Evolutionary conservation across 2,797 vertebrate species (phyloP).

Genomic region (Zenarchopterus dispar): DNA sequence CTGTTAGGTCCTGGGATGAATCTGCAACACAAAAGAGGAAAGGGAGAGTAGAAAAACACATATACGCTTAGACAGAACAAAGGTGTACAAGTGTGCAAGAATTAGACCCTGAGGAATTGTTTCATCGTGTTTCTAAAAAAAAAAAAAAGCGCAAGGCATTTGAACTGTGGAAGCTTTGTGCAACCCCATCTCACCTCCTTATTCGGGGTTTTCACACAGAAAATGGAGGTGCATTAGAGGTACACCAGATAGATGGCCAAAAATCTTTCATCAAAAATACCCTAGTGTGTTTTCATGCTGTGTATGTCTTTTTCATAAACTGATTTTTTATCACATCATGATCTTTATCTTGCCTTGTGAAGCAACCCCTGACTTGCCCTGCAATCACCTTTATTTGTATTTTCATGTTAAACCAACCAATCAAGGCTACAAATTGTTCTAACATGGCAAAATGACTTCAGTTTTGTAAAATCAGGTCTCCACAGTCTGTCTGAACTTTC

Average conservation of each 20-base stretch:
- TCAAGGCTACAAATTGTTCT: slow-evolving; percentile 34
- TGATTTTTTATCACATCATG: slow-evolving; percentile 30
- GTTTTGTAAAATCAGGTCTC: slow-evolving; percentile 43
- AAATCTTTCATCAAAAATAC: slow-evolving; percentile 7
- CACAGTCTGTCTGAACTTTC: slow-evolving; percentile 49
- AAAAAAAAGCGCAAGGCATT: slow-evolving; percentile 58
- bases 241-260: slow-evolving; percentile 16
- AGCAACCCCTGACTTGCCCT: no score
- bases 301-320: slow-evolving; percentile 40
- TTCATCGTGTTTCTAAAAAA: slow-evolving; percentile 58
- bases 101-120: slow-evolving; percentile 67
- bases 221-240: slow-evolving; percentile 40
- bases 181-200: slow-evolving; percentile 49
- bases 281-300: slow-evolving; percentile 62
- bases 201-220: slow-evolving; percentile 24
- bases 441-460: slow-evolving; percentile 43
- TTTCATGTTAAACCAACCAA: slow-evolving; percentile 32
- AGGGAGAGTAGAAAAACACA: slow-evolving; percentile 68
- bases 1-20: slow-evolving; percentile 97
- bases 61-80: slow-evolving; percentile 74
- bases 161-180: slow-evolving; percentile 60
- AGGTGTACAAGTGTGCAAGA: slow-evolving; percentile 60
- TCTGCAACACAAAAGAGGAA: slow-evolving; percentile 87
- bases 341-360: slow-evolving; percentile 5
- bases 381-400: slow-evolving; percentile 11